A percentile compares a stretch with the other conserved stretches of the same genome.
Evolutionary conservation across 2,797 vertebrate species (phyloP).

Genomic region (Hipposideros larvatus): DNA sequence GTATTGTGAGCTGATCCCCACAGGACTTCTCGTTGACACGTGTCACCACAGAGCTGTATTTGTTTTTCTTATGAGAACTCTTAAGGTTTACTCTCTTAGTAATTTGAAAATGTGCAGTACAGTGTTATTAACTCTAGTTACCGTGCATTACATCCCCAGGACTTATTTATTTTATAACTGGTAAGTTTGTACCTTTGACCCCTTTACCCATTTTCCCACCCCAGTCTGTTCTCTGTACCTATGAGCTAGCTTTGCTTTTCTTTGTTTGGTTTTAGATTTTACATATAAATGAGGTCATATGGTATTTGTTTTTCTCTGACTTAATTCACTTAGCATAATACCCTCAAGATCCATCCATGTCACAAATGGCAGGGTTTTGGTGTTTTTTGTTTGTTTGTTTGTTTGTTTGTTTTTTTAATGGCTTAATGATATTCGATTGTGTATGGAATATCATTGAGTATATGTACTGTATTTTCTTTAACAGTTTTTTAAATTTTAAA

Average conservation of each 20-base stretch:
- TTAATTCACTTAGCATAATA: too few species aligned
- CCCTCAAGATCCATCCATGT: background rate
- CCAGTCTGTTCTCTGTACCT: background rate
- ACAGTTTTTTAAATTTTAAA: background rate
- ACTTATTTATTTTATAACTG: background rate
- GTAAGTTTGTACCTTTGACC: background rate
- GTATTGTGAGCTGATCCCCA: too few species aligned
- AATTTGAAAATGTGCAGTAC: background rate
- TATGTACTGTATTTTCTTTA: background rate
- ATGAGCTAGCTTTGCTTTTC: background rate
- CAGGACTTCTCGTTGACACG: too few species aligned
- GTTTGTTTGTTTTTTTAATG: background rate
- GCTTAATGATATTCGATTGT: too few species aligned
- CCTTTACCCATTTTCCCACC: too few species aligned
- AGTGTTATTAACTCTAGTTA: background rate
- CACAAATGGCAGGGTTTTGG: background rate
- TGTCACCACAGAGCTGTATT: background rate
- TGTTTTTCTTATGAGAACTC: too few species aligned
- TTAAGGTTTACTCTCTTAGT: background rate
- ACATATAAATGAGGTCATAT: background rate
- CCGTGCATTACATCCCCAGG: accelerated
- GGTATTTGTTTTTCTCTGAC: too few species aligned
- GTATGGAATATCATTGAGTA: too few species aligned
- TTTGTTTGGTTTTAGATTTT: background rate
- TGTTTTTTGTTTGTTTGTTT: background rate